Conservation (phyloP, 2,888 invertebrate species). For the Liopterus haemorrhoidalis region DNA sequence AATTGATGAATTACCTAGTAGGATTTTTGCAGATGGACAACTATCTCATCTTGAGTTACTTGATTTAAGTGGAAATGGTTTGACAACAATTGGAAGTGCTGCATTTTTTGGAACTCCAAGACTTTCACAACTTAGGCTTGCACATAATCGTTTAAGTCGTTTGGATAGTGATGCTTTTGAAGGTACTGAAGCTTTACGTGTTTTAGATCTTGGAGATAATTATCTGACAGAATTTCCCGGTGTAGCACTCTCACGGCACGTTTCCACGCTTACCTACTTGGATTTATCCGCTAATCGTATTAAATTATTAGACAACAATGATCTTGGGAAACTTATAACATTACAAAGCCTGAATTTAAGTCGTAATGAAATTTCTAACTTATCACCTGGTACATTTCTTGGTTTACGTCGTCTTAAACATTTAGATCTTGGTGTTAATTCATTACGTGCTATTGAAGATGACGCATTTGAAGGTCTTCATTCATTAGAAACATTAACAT, state of each 20-base stretch:
- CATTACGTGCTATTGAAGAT: constrained; percentile 80
- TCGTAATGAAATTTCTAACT: constrained; percentile 74
- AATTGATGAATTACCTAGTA: constrained; percentile 58
- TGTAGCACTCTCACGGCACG: constrained; percentile 66
- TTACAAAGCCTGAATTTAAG: constrained; percentile 76
- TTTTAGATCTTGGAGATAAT: constrained; percentile 80
- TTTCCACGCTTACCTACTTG: constrained; percentile 63
- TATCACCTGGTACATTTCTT: constrained; percentile 76
- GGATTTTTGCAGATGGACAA: neutral
- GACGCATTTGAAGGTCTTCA: constrained; percentile 79
- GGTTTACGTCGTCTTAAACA: constrained; percentile 64
- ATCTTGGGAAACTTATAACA: constrained; percentile 60
- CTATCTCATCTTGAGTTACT: too few relatives aligned
- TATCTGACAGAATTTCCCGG: constrained; percentile 77
- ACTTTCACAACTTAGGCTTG: constrained; percentile 64
- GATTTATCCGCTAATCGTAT: constrained; percentile 83
- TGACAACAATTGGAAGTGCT: constrained; percentile 68
- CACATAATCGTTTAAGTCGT: constrained; percentile 70
- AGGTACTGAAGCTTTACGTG: constrained; percentile 67
- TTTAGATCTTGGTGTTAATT: constrained; percentile 79
- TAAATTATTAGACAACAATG: constrained; percentile 71
- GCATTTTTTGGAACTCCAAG: constrained; percentile 64
- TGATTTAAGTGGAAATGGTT: constrained; percentile 73
- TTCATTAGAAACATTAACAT: constrained; percentile 66
- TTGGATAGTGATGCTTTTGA: constrained; percentile 81